phyloP scores from a whole-genome alignment of 1,140 invertebrate species.

The Papilio polyxenes region DNA sequence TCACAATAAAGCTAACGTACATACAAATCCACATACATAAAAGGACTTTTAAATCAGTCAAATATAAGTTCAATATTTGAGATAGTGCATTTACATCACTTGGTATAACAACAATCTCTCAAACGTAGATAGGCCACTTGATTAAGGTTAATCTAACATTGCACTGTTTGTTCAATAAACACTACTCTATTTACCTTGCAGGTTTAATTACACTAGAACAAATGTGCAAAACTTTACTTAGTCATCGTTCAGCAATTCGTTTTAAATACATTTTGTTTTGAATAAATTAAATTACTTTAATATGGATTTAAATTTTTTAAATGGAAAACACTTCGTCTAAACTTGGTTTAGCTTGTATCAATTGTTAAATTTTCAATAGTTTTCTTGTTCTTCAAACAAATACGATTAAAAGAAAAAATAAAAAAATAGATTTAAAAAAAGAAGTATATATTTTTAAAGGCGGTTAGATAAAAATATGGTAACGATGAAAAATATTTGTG shows the following conservation, averaged over 20 bases:
- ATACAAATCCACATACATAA: no score
- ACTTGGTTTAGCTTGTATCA: no score
- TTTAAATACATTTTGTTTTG: no score
- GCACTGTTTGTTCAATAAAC: not conserved
- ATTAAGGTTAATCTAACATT: not conserved
- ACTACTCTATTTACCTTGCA: not conserved
- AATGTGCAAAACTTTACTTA: not conserved
- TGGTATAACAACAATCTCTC: not conserved
- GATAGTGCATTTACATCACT: not conserved
- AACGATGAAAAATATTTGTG: conserved; percentile 26
- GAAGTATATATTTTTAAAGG: not conserved
- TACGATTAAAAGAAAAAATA: not conserved
- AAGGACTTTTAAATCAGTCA: no score
- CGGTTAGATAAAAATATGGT: not conserved
- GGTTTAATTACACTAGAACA: not conserved
- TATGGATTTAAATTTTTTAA: no score
- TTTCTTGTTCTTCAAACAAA: not conserved
- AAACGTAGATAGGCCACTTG: not conserved
- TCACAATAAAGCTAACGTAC: no score
- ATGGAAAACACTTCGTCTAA: no score
- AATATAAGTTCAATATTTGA: not conserved
- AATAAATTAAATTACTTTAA: no score
- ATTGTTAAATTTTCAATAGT: not conserved
- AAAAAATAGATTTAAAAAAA: no score
- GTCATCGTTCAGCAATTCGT: not conserved